phyloP scores from a whole-genome alignment of 2,797 vertebrate species.

The Rallus crepitans region DNA sequence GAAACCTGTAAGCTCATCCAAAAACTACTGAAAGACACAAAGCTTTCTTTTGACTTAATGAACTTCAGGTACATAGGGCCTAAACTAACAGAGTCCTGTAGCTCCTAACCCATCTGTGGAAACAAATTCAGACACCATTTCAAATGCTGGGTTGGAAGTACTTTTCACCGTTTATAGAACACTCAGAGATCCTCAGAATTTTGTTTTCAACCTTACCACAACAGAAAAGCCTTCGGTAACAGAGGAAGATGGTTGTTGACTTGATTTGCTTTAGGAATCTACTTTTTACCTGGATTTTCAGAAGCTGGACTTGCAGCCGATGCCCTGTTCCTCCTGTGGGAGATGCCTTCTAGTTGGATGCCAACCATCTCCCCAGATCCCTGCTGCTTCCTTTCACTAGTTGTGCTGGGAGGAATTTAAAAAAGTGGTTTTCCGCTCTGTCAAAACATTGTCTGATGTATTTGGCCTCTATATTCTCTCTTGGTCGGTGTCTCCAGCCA shows the following conservation, averaged over 20 bases:
- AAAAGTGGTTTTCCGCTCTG: neutral
- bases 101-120: constrained; percentile 38
- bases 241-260: neutral
- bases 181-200: neutral
- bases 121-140: constrained; percentile 6
- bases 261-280: neutral
- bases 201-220: neutral
- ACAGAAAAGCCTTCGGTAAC: neutral
- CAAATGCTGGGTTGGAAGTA: neutral
- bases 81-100: neutral
- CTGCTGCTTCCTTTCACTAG: neutral
- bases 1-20: constrained; percentile 16
- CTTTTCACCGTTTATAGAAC: neutral
- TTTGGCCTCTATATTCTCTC: neutral
- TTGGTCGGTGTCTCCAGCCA: neutral
- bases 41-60: constrained; percentile 47
- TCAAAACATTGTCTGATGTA: neutral
- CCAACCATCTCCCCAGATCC: neutral
- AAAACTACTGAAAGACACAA: constrained; percentile 42
- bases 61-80: neutral
- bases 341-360: neutral
- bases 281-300: neutral
- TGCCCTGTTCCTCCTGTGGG: neutral
- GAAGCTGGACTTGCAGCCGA: neutral
- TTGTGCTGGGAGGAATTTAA: neutral